Evolutionary conservation across 2,888 invertebrate genomes (phyloP).

Genomic region (Malacosoma neustria): DNA sequence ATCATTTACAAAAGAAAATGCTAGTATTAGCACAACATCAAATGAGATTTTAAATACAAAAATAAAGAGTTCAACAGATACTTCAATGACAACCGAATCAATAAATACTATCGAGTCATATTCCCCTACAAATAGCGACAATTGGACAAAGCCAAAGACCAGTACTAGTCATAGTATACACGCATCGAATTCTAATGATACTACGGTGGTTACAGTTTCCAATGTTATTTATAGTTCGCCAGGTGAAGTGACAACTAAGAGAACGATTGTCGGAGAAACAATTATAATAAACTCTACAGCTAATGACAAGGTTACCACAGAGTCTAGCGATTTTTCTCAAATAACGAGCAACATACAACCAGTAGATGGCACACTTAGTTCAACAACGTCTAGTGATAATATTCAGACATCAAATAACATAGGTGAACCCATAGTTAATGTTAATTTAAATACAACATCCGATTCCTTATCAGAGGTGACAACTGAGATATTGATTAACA

Average conservation of each 20-base stretch:
- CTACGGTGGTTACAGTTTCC: neutral
- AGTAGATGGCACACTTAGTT: neutral
- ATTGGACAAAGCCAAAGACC: neutral
- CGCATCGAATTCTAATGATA: neutral
- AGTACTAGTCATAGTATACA: neutral
- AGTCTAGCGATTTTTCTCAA: neutral
- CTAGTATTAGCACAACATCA: neutral
- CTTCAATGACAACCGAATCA: neutral
- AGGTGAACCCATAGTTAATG: neutral
- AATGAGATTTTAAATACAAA: neutral
- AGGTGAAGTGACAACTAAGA: neutral
- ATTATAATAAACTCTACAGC: neutral
- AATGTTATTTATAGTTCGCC: neutral
- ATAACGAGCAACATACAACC: neutral
- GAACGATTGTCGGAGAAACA: neutral
- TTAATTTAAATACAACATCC: neutral
- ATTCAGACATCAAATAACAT: neutral
- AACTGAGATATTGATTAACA: neutral
- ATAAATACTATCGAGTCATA: neutral
- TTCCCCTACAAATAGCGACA: neutral
- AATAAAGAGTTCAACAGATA: too few relatives aligned
- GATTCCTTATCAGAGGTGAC: neutral
- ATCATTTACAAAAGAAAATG: neutral
- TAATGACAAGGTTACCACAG: neutral
- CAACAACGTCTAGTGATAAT: neutral